These are phyloP conservation scores for Premnoplex brunnescens DNA, from an alignment of 2,797 vertebrate genomes.

Conservation along the genomic window DNA sequence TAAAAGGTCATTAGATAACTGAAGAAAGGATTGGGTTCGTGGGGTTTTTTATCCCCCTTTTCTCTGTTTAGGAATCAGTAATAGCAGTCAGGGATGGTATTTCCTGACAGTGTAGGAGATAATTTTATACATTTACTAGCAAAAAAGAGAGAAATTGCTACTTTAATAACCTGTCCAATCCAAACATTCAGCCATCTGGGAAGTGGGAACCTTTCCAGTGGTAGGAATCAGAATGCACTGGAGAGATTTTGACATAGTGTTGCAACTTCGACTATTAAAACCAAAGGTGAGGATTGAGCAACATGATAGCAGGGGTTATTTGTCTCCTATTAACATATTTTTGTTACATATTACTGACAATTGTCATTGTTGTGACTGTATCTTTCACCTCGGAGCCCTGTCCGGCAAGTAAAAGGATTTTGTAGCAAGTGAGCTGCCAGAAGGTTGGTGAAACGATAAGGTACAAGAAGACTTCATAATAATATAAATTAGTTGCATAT, in stretches of 20 bases:
- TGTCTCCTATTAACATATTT: neutral
- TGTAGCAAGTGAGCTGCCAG: neutral
- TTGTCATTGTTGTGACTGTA: neutral
- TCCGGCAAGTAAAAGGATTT: neutral
- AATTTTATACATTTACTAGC: neutral
- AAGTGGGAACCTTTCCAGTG: neutral
- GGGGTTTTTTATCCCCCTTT: too few species aligned
- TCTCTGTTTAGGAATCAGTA: neutral
- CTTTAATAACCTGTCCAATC: neutral
- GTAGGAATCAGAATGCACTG: neutral
- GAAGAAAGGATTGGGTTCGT: neutral
- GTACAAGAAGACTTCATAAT: neutral
- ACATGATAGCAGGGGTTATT: neutral
- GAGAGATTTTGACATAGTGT: neutral
- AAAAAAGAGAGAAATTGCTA: neutral
- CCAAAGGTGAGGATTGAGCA: neutral
- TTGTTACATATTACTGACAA: neutral
- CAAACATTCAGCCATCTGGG: neutral
- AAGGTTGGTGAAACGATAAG: neutral
- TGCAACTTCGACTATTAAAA: fast-evolving
- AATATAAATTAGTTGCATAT: neutral
- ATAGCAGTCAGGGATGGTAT: neutral
- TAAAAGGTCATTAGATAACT: neutral
- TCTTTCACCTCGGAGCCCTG: neutral
- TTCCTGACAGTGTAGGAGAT: neutral